Evolutionary conservation across 1,140 invertebrate genomes (phyloP).

Genomic region (Brachionus koreanus): DNA sequence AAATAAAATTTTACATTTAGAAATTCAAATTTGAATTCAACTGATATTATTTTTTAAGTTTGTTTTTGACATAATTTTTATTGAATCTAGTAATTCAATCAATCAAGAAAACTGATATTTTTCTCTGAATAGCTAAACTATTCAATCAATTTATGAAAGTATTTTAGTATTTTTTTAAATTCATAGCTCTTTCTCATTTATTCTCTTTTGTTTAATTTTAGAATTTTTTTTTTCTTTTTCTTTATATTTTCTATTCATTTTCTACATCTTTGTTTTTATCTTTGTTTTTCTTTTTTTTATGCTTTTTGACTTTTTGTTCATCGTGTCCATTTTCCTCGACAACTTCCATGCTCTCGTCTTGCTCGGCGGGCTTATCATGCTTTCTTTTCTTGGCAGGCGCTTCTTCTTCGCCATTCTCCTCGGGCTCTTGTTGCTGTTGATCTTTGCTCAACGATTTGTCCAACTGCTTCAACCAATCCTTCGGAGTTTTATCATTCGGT

Average conservation of each 20-base stretch:
- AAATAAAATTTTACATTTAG: too few species aligned
- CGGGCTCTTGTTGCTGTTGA: too few species aligned
- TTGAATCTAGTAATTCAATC: too few species aligned
- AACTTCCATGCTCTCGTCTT: conserved; percentile 15
- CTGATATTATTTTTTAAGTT: too few species aligned
- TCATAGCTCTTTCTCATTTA: too few species aligned
- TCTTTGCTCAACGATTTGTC: neutral
- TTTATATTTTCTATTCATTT: neutral
- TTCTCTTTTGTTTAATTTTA: too few species aligned
- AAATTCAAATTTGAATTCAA: too few species aligned
- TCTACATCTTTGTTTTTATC: conserved; percentile 29
- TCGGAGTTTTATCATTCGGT: conserved; percentile 92
- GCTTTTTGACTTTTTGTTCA: conserved; percentile 34
- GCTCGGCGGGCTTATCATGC: neutral
- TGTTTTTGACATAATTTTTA: too few species aligned
- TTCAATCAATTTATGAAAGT: too few species aligned
- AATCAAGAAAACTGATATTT: too few species aligned
- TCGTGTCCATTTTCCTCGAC: conserved; percentile 16
- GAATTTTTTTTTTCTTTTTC: neutral
- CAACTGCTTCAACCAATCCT: conserved; percentile 69
- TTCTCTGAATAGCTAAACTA: too few species aligned
- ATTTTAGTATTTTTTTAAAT: too few species aligned
- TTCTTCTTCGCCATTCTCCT: conserved; percentile 2
- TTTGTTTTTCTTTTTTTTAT: conserved; percentile 44
- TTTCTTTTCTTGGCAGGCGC: conserved; percentile 36